phyloP scores from a whole-genome alignment of 2,888 invertebrate species.

The Terebella lapidaria region DNA sequence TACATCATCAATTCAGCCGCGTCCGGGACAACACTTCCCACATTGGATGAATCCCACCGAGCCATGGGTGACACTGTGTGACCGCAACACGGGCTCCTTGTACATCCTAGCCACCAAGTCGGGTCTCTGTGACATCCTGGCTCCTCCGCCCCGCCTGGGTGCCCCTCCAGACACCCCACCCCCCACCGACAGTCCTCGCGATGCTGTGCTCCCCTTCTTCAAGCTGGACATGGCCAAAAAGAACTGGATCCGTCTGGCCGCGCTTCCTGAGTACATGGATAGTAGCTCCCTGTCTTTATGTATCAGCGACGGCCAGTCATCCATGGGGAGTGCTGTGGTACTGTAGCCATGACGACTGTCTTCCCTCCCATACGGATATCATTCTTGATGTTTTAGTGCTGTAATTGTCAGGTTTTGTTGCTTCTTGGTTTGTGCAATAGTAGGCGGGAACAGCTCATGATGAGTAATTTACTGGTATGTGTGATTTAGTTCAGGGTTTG shows the following conservation, averaged over 20 bases:
- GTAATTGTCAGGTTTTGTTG: no score
- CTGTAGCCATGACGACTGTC: no score
- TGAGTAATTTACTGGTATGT: no score
- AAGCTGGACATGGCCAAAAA: slow-evolving; percentile 10
- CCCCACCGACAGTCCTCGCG: background rate
- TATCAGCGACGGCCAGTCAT: slow-evolving; percentile 13
- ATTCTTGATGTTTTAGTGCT: no score
- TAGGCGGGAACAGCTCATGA: no score
- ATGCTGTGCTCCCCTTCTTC: slow-evolving; percentile 21
- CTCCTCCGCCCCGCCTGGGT: background rate
- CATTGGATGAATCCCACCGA: slow-evolving; percentile 17
- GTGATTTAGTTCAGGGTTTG: no score
- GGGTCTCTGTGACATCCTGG: slow-evolving; percentile 8
- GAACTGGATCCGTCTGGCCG: slow-evolving; percentile 13
- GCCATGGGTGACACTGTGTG: slow-evolving; percentile 16
- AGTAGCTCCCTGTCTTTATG: slow-evolving; percentile 9
- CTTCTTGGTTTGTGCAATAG: no score
- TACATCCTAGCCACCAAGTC: slow-evolving; percentile 13
- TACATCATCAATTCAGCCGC: slow-evolving; percentile 8
- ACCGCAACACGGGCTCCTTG: slow-evolving; percentile 9
- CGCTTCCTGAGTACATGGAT: slow-evolving; percentile 15
- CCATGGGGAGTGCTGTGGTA: background rate
- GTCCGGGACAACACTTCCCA: slow-evolving; percentile 15
- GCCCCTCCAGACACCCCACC: background rate
- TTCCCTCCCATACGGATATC: no score